Evolutionary conservation across 2,113 vertebrate genomes (phyloP).

Genomic region (Notechis scutatus): DNA sequence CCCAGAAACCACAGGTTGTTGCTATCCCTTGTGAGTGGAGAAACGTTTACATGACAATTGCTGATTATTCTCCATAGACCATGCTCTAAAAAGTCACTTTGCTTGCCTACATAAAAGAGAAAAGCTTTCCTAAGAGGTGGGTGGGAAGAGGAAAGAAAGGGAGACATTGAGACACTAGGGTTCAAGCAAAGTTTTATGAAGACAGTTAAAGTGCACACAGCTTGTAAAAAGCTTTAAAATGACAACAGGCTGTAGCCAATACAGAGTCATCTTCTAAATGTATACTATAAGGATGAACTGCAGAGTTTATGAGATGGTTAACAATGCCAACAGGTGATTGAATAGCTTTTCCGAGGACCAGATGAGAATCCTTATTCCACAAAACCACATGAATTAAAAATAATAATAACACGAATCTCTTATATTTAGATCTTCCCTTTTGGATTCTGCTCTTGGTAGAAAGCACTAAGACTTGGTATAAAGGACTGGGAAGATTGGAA

Average conservation of each 20-base stretch:
- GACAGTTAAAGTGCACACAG: conserved; percentile 46
- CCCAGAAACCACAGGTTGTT: neutral
- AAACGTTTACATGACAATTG: neutral
- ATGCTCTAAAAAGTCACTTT: conserved; percentile 4
- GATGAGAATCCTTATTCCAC: conserved; percentile 16
- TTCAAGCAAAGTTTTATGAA: conserved; percentile 62
- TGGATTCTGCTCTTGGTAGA: neutral
- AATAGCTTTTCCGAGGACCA: conserved; percentile 37
- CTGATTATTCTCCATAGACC: rapidly evolving
- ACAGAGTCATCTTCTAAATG: neutral
- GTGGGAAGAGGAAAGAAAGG: neutral
- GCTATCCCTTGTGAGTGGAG: neutral
- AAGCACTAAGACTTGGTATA: neutral
- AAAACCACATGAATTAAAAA: conserved; percentile 24
- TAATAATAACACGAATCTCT: neutral
- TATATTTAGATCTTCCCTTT: conserved; percentile 46
- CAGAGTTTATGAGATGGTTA: conserved; percentile 48
- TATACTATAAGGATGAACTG: conserved; percentile 7
- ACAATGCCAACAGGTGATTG: conserved; percentile 57
- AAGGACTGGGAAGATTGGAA: neutral
- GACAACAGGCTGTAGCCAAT: conserved; percentile 20
- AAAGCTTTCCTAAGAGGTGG: conserved; percentile 11
- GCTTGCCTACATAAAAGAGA: conserved; percentile 12
- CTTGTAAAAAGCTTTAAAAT: conserved; percentile 35
- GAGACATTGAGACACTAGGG: conserved; percentile 12